Percentiles rank a stretch among this genome's conserved stretches.
Evolutionary conservation across 1,140 invertebrate species (phyloP).

Genomic region (Pteromalus puparum): DNA sequence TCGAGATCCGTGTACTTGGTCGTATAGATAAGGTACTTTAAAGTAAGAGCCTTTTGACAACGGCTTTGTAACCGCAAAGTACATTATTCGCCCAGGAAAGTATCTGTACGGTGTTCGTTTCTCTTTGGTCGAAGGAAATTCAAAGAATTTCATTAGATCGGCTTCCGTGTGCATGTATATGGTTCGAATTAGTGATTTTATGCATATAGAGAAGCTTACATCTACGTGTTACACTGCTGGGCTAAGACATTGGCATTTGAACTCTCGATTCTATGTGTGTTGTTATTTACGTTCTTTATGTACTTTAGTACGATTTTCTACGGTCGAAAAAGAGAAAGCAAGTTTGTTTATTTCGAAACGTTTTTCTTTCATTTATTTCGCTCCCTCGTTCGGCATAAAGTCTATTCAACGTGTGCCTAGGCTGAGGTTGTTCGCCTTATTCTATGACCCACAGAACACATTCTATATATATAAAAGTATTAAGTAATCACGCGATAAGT

Average conservation of each 20-base stretch:
- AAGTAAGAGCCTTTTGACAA: not conserved
- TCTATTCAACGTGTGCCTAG: slow-evolving; percentile 2
- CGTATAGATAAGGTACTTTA: not conserved
- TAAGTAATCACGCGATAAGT: slow-evolving; percentile 20
- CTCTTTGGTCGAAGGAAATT: not conserved
- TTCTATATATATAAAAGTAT: not conserved
- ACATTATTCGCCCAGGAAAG: not conserved
- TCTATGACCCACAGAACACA: not conserved
- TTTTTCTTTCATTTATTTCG: slow-evolving; percentile 22
- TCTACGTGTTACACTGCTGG: not conserved
- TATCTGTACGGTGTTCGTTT: not conserved
- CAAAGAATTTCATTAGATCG: slow-evolving; percentile 4
- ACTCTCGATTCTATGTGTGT: not conserved
- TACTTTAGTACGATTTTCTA: not conserved
- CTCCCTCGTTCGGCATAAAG: not conserved
- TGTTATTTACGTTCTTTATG: slow-evolving; percentile 15
- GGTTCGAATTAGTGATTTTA: slow-evolving; percentile 14
- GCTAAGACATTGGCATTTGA: slow-evolving; percentile 7
- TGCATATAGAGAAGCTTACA: not conserved
- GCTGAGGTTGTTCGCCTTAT: not conserved
- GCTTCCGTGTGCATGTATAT: not conserved
- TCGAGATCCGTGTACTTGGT: not conserved
- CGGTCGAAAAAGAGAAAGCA: slow-evolving; percentile 28
- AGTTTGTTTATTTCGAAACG: slow-evolving; percentile 24
- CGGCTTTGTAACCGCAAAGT: not conserved